Conservation (phyloP, 2,113 vertebrate species). For the Brachyhypopomus occidentalis region DNA sequence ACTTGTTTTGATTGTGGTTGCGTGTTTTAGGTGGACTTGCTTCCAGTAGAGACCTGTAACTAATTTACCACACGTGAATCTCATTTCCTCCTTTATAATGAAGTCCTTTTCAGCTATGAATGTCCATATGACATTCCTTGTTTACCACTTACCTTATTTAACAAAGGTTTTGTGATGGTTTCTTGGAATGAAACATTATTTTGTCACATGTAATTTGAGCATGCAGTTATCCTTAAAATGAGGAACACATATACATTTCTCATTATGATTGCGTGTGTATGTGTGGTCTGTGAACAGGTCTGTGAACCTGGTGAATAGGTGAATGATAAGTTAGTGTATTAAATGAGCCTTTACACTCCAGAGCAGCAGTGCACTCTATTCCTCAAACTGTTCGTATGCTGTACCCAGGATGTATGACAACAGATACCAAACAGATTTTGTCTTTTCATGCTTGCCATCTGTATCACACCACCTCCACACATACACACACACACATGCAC, state of each 20-base stretch:
- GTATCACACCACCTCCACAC: slow-evolving; percentile 29
- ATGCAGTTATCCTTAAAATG: no score
- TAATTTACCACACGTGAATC: neutral
- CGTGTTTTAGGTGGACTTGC: neutral
- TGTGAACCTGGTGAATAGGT: neutral
- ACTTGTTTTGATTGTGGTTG: neutral
- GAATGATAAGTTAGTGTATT: slow-evolving; percentile 9
- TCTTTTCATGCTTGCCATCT: neutral
- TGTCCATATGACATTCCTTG: no score
- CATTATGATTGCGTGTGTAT: neutral
- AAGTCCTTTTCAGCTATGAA: no score
- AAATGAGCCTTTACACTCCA: neutral
- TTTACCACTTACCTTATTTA: no score
- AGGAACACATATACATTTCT: neutral
- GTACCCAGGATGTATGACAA: slow-evolving; percentile 2
- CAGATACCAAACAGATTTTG: neutral
- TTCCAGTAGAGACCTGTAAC: neutral
- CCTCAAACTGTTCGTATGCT: neutral
- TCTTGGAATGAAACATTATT: no score
- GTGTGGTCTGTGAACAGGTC: neutral
- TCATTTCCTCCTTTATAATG: neutral
- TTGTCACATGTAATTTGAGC: no score
- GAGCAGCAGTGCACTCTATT: slow-evolving; percentile 19
- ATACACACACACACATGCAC: neutral
- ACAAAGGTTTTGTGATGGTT: no score